Evolutionary conservation across 2,888 invertebrate genomes (phyloP), one percentile per base, ranked within the genome.

Genomic region (Enoplolaimus lenunculus): DNA sequence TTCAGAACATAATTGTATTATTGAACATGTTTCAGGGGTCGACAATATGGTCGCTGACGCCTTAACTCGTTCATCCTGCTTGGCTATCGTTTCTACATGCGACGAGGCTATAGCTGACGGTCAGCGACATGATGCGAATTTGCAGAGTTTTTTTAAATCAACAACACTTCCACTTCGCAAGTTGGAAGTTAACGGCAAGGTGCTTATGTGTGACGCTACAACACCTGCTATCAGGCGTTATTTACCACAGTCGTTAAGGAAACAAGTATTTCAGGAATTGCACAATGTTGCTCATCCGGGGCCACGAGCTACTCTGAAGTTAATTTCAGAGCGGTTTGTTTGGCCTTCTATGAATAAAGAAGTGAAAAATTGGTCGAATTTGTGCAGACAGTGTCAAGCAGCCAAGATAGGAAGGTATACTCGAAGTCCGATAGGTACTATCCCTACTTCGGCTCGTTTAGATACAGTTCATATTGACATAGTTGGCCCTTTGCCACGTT

Each of bases 1-100:
- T 62, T 62, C 64, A 16, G 64, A 62, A 31, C 28, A 62, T 31
- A 62, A 62, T 62, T 28, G 30, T 31, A n/a, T 31, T 16, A 30
- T 62, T 62, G 7, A 30, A 62, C 64, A 62, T 62, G 64, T 62
- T 30, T 62, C 64, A 31, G 64, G 64, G n/a, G 28, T 30, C 16
- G 64, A 62, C 7, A 62, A 62, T n/a, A n/a, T 62, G 29, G 64
- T 62, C 29, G 64, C 64, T 62, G 64, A 62, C 64, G 64, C 64
- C 7, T 62, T 62, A 62, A 16, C 64, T 31, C 64, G 64, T 31
- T 28, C 33, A 28, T 13, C 64, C 30, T 45, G 45, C 21, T 13
- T 45, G 45, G 64, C 64, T 13, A n/a, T 62, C 33, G 33, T 16
- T 30, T 31, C 33, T 13, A 28, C 28, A 28, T 28, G 33, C 28